Base-by-base conservation (phyloP, 64 coral and sea anemone genomes). In the Dendrophyllia cribrosa region DNA sequence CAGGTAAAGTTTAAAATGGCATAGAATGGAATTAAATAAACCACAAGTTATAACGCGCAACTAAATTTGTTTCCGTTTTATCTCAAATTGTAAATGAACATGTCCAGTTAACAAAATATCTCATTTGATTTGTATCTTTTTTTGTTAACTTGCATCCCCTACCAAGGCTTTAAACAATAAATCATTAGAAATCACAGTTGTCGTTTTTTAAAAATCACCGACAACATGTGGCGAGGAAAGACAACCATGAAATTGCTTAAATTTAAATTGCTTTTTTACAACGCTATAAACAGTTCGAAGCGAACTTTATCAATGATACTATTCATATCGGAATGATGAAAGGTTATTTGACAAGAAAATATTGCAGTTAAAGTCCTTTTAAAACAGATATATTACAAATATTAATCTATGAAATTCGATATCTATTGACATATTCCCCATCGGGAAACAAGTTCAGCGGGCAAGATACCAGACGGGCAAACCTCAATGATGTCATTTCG, bases 361-460 rank as follows among this genome's bases (percentile, higher is more conserved):
- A 34, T 34, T 34, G 34, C 34, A 34, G 34, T 34, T 34, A 34
- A 34, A 34, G 34, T 34, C 34, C 34, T 34, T 34, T 34, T 34
- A 34, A 34, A 34, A 34, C 34, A 34, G 34, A 34, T 34, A 34
- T 34, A 34, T 34, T 34, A 34, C 34, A 34, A 34, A 34, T 34
- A 34, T 34, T 34, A 34, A 34, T 34, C 34, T 34, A 34, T 34
- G 34, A 34, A 34, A 34, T 34, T 34, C 34, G 34, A 34, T 34
- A 34, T 34, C 34, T 84, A 47, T 84, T 84, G 61, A 84, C 26
- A 67, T 21, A 15, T 48, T 51, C 12, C 62, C 80, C 80, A 68
- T 84, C 45, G 80, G 49, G 80, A 84, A 51, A 67, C 80, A 84
- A 66, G 62, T 11, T 23, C 12, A 84, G 60, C 62, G 60, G 14